phyloP scores from a whole-genome alignment of 1,140 invertebrate genomes.

The Gyrodactylus salaris region DNA sequence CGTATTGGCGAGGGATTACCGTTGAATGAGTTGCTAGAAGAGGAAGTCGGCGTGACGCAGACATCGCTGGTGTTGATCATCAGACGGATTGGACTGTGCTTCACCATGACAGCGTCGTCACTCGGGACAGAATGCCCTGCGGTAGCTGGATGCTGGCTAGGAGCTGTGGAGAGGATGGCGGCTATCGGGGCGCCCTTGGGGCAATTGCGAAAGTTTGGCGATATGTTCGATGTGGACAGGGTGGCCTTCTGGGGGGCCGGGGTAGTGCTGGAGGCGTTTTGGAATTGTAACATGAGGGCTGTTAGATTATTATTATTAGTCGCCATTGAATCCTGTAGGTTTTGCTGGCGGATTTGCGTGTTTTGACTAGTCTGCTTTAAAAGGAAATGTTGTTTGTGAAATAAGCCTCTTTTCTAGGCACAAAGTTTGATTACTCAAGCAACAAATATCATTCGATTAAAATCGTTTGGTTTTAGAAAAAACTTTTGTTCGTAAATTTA shows the following conservation, averaged over 20 bases:
- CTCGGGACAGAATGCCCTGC: too few species aligned
- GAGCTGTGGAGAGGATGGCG: neutral
- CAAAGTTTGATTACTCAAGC: neutral
- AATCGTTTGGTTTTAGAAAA: neutral
- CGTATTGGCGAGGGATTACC: neutral
- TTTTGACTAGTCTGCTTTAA: neutral
- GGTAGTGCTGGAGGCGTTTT: neutral
- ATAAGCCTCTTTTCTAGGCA: neutral
- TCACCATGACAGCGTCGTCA: neutral
- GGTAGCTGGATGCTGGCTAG: neutral
- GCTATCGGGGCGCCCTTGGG: neutral
- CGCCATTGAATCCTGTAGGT: neutral
- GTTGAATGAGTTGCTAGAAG: neutral
- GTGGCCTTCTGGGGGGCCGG: neutral
- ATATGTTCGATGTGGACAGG: neutral
- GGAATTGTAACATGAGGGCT: neutral
- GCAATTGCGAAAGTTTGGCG: neutral
- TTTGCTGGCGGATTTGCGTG: too few species aligned
- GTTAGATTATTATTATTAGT: neutral
- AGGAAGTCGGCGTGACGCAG: too few species aligned
- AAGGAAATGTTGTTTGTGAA: neutral
- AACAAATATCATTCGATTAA: neutral
- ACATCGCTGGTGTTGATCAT: neutral
- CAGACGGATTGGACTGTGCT: neutral
- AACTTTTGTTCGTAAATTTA: neutral